Percentiles rank a stretch among this genome's conserved stretches.
Evolutionary conservation across 2,888 invertebrate genomes (phyloP).

Genomic region (Diarsia dahlii): DNA sequence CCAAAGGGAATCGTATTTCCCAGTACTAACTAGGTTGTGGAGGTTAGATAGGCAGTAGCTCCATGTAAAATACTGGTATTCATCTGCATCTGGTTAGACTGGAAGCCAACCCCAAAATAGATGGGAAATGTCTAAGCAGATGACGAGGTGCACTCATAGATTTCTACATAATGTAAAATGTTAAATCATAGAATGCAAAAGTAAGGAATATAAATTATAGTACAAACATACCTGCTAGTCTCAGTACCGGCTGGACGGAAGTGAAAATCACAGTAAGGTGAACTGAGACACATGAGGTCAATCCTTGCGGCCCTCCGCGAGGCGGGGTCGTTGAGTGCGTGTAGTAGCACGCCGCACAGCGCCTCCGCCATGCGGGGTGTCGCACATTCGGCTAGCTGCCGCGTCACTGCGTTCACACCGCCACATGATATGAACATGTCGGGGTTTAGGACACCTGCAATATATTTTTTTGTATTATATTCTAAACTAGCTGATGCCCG

Average conservation of each 20-base stretch:
- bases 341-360: constrained; percentile 96
- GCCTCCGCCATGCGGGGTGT: constrained; percentile 97
- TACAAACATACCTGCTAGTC: constrained; percentile 91
- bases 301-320: constrained; percentile 94
- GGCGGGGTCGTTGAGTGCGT: constrained; percentile 95
- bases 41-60: no score
- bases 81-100: no score
- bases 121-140: no score
- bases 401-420: constrained; percentile 95
- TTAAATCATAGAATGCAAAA: not conserved
- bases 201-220: not conserved
- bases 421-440: constrained; percentile 95
- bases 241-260: constrained; percentile 93
- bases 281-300: constrained; percentile 95
- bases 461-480: not conserved
- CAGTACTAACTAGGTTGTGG: no score
- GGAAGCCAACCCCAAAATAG: no score
- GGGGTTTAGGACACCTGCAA: constrained; percentile 94
- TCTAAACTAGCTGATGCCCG: no score
- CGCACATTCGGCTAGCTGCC: constrained; percentile 96
- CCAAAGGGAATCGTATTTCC: no score
- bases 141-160: no score
- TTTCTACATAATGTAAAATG: not conserved
- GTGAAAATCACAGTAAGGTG: constrained; percentile 98
- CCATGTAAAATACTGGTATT: no score